Conservation (phyloP, 2,888 invertebrate species). For the Cheilosia variabilis region DNA sequence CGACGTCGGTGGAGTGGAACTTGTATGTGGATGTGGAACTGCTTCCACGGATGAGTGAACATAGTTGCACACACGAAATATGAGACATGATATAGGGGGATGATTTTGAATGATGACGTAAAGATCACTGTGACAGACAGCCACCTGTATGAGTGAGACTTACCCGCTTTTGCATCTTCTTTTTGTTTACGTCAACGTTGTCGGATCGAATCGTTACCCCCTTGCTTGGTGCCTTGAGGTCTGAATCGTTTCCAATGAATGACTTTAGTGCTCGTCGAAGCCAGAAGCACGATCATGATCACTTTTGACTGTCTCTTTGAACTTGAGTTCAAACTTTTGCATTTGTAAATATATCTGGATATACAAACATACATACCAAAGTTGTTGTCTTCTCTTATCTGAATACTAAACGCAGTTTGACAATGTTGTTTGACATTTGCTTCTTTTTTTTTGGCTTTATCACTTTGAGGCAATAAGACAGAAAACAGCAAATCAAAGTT, state of each 20-base stretch:
- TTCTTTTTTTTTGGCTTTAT: too few species aligned
- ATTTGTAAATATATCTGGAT: background rate
- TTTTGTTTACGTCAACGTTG: background rate
- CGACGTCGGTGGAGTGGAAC: slow-evolving; percentile 32
- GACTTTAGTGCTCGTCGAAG: slow-evolving; percentile 29
- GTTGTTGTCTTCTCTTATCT: background rate
- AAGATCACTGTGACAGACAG: background rate
- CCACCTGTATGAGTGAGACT: slow-evolving; percentile 17
- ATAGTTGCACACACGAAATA: background rate
- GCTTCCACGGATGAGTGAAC: slow-evolving; percentile 25
- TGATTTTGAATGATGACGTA: slow-evolving; percentile 10
- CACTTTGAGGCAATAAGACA: too few species aligned
- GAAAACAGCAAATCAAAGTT: too few species aligned
- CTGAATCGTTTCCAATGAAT: slow-evolving; percentile 53
- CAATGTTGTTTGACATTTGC: too few species aligned
- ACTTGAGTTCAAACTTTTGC: background rate
- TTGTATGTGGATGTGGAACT: slow-evolving; percentile 1
- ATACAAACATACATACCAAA: too few species aligned
- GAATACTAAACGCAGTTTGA: too few species aligned
- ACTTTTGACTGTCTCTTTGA: background rate
- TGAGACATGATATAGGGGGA: slow-evolving; percentile 8
- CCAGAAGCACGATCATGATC: slow-evolving; percentile 31
- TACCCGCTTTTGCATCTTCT: slow-evolving; percentile 10
- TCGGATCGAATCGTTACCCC: background rate
- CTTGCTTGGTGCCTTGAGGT: slow-evolving; percentile 31